Evolutionary conservation across 2,113 vertebrate species (phyloP), one percentile per base, ranked within the genome.

Genomic region (Capra hircus): DNA sequence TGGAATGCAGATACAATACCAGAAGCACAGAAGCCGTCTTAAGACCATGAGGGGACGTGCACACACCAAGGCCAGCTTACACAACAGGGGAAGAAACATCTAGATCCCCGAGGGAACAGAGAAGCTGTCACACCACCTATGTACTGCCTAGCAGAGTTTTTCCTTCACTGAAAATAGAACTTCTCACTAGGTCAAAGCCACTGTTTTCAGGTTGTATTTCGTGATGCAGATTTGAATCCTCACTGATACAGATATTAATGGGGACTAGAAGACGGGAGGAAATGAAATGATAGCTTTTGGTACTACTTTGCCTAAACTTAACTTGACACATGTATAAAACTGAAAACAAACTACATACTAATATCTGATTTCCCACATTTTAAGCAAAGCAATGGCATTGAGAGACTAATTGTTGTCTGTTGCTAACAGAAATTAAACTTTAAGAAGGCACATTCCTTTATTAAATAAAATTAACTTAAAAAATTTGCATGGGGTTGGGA

Each of bases 391-490:
- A 81, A 59, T 9, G 45, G 16, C 67, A 95, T 5, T 87, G 43
- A 78, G 17, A 90, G 48, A 17, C 89, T 92, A 59, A 52, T 9
- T 81, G 48, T 74, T 60, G n/a, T 83, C 85, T 91, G 50, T 3
- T 55, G 14, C 55, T 53, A 62, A 95, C 21, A 88, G 59, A 96
- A 91, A 93, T 93, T 92, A 81, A 90, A 53, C 43, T 92, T 85
- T 67, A 96, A 88, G 62, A 96, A 91, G 50, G 62, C 3, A 78
- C 10, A 33, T 87, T 91, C 84, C 91, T 92, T 82, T 87, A 90
- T 81, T 84, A 85, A 98, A 97, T 85, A 94, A 95, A 93, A 78
- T 85, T 97, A 95, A 92, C 74, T 86, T 60, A 30, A 97, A 95
- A 92, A 94, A 67, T 23, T 92, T 52, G 50, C 45, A 71, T 0